Evolutionary conservation across 2,113 vertebrate genomes (phyloP), one percentile per base, ranked within the genome.

Genomic region (Hepsetus odoe): DNA sequence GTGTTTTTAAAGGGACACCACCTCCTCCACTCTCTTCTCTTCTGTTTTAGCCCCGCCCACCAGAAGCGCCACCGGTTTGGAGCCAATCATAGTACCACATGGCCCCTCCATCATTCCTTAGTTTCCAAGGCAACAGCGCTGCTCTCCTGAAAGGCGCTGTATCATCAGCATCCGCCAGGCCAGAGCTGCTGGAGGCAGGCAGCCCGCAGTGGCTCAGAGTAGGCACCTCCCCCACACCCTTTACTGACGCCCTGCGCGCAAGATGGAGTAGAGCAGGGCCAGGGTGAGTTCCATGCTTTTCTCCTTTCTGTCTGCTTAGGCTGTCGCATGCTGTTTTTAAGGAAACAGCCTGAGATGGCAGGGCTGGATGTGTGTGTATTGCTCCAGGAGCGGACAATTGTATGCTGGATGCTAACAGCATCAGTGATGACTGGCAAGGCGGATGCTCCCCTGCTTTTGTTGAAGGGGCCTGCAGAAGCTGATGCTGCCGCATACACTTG

Each of bases 121-220:
- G 95, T 98, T 93, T 92, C 96, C 93, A 94, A 90, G 89, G 96
- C 93, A 96, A 98, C 97, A 94, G 92, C 91, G 94, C 93, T 72
- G 87, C 94, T 95, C 83, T 92, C 87, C 94, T 92, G 94, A 95
- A 96, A 98, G 96, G 95, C 96, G 95, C 96, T 92, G 95, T 95
- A 98, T 98, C 96, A 97, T 96, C 91, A 86, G 84, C 87, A 87
- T 90, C 89, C 80, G 32, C 56, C 80, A 77, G 49, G 81, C 72
- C 75, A 75, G 59, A 22, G 84, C 74, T 83, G 59, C 74, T 82
- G 30, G 93, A 93, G 94, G 95, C 93, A 95, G 79, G 93, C 93
- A 94, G 92, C 79, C 95, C 95, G 95, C 95, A 90, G 94, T 94
- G 95, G 94, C 95, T 91, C 91, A 92, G 88, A 91, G 86, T 89